phyloP scores from a whole-genome alignment of 2,797 vertebrate genomes.

The Sphaeramia orbicularis region DNA sequence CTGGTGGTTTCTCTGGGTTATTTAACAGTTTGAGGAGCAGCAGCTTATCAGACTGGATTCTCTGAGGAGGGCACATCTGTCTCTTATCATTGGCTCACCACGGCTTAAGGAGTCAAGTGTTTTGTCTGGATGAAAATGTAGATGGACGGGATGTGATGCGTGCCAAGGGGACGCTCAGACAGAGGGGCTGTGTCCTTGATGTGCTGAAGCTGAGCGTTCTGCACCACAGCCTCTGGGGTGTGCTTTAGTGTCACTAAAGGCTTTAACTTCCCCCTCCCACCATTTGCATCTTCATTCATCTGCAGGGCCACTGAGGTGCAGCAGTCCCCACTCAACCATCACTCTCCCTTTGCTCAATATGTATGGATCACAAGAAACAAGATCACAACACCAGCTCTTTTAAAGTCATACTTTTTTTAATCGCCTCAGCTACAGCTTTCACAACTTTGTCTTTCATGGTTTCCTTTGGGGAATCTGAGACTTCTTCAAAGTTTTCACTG shows the following conservation, averaged over 20 bases:
- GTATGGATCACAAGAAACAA: constrained; percentile 82
- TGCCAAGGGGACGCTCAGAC: constrained; percentile 61
- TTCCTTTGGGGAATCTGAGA: constrained; percentile 69
- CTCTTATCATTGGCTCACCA: constrained; percentile 68
- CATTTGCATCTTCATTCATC: constrained; percentile 80
- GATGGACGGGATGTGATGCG: constrained; percentile 67
- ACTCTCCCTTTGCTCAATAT: constrained; percentile 77
- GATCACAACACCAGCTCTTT: constrained; percentile 79
- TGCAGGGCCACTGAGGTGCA: constrained; percentile 67
- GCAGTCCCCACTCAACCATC: constrained; percentile 74
- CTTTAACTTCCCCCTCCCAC: constrained; percentile 69
- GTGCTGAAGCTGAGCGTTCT: constrained; percentile 67
- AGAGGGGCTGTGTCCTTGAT: constrained; percentile 70
- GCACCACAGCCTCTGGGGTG: constrained; percentile 69
- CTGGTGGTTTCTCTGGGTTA: constrained; percentile 56
- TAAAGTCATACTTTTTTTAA: constrained; percentile 72
- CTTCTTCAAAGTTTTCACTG: constrained; percentile 73
- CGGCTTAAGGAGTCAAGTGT: constrained; percentile 68
- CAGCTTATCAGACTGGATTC: constrained; percentile 70
- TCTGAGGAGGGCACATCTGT: constrained; percentile 75
- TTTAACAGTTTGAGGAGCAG: constrained; percentile 70
- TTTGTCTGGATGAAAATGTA: constrained; percentile 71
- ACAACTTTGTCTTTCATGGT: constrained; percentile 74
- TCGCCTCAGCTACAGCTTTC: constrained; percentile 68
- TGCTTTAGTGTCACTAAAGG: constrained; percentile 78